Evolutionary conservation across 2,888 invertebrate species (phyloP), one percentile per base, ranked within the genome.

Genomic region (Mythimna impura): DNA sequence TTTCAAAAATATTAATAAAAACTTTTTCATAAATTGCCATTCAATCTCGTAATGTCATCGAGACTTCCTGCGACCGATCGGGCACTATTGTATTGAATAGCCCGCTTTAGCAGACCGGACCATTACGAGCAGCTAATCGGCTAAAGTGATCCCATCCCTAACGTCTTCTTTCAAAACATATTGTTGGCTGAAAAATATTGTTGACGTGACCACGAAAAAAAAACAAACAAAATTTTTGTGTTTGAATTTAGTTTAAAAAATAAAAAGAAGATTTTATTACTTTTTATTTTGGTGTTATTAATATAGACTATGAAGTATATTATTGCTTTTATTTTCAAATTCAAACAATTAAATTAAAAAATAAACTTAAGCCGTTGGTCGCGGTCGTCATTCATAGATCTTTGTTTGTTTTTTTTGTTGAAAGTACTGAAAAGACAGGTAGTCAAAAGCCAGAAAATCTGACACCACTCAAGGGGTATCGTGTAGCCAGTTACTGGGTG

Each of bases 51-150:
- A 91, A 92, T 89, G 90, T 86, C 87, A 86, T 87, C 87, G 81
- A 80, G 81, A 73, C 86, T 91, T 90, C 88, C 91, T 86, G 79
- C 76, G 71, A 79, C 86, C 88, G 78, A 75, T 81, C 82, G 63
- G 61, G 61, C 50, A 73, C 78, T 80, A 88, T 92, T 92, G 89
- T 91, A 86, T 77, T 66, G 71, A 74, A 76, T 74, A n/a, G 75
- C 73, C 73, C 72, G 78, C 76, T 80, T 73, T 81, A 76, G 76
- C 76, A 79, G 75, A 88, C 91, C 93, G 93, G 92, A 84, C 88
- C 93, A 93, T 94, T 93, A 92, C 84, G 74, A 70, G 64, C 76
- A 78, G 91, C 90, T 94, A 94, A 94, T 94, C 94, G 93, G 58
- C 83, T 88, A 91, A 92, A 94, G 94, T 93, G 92, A 89, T 82